Evolutionary conservation across 2,113 vertebrate genomes (phyloP).

Genomic region (Saguinus imperator): DNA sequence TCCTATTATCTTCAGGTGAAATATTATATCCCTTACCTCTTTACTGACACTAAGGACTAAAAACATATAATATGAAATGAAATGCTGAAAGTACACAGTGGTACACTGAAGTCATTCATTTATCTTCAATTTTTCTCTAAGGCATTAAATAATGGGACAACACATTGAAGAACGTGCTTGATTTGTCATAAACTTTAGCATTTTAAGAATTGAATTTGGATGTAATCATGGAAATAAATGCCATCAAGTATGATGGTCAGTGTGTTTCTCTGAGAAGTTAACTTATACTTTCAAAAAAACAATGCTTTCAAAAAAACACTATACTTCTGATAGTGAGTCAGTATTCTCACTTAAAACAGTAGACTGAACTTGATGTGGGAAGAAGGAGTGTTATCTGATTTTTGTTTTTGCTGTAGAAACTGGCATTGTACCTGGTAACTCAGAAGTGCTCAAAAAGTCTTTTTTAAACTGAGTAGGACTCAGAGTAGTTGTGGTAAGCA

Average conservation of each 20-base stretch:
- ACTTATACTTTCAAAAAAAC: background rate
- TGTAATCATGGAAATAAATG: background rate
- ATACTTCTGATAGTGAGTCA: background rate
- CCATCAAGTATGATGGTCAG: background rate
- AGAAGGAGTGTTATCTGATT: background rate
- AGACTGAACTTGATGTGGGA: background rate
- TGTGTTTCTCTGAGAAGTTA: background rate
- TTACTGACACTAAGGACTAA: background rate
- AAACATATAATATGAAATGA: background rate
- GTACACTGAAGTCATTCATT: background rate
- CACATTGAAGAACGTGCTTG: background rate
- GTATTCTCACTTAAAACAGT: background rate
- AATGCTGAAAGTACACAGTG: background rate
- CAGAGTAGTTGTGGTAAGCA: background rate
- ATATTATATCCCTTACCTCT: constrained; percentile 3
- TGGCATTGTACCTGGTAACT: background rate
- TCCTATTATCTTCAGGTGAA: constrained; percentile 29
- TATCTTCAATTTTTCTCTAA: background rate
- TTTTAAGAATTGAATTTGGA: background rate
- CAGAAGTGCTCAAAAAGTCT: background rate
- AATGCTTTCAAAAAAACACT: background rate
- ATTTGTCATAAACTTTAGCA: background rate
- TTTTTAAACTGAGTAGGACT: background rate
- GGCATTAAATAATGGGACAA: background rate
- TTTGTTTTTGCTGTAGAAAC: background rate